phyloP scores from a whole-genome alignment of 2,888 invertebrate species.

The Nomada goodeniana region DNA sequence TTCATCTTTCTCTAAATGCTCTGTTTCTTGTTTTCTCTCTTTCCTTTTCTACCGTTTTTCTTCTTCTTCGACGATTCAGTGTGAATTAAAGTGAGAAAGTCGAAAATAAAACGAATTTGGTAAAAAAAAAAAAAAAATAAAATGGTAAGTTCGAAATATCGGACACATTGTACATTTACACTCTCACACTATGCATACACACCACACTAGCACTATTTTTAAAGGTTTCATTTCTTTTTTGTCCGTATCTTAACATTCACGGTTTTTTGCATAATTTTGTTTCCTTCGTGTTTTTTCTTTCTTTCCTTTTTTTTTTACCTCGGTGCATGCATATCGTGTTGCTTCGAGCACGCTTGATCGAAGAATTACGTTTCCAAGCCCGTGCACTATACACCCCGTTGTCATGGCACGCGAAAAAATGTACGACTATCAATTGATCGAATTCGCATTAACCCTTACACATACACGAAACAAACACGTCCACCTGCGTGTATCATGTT shows the following conservation, averaged over 20 bases:
- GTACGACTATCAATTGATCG: conserved; percentile 6
- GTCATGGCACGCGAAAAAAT: conserved; percentile 32
- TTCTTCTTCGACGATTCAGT: conserved; percentile 18
- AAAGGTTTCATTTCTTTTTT: not conserved
- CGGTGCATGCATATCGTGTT: conserved; percentile 28
- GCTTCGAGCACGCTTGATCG: conserved; percentile 42
- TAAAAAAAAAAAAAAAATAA: no score
- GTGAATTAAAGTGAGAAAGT: conserved; percentile 12
- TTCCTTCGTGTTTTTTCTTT: not conserved
- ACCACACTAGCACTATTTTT: not conserved
- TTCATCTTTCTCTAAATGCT: conserved; percentile 15
- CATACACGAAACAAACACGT: not conserved
- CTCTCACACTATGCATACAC: not conserved
- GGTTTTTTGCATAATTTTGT: not conserved
- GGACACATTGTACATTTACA: not conserved
- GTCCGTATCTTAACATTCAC: not conserved
- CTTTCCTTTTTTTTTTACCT: not conserved
- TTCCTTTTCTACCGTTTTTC: conserved; percentile 10
- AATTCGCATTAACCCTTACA: conserved; percentile 12
- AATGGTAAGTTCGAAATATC: not conserved
- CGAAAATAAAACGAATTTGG: not conserved
- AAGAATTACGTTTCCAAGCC: conserved; percentile 23
- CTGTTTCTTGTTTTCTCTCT: conserved; percentile 3
- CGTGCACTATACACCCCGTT: conserved; percentile 4
- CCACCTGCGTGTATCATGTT: not conserved